Evolutionary conservation across 2,797 vertebrate genomes (phyloP), one percentile per base, ranked within the genome.

Genomic region (Poeciliopsis infans): DNA sequence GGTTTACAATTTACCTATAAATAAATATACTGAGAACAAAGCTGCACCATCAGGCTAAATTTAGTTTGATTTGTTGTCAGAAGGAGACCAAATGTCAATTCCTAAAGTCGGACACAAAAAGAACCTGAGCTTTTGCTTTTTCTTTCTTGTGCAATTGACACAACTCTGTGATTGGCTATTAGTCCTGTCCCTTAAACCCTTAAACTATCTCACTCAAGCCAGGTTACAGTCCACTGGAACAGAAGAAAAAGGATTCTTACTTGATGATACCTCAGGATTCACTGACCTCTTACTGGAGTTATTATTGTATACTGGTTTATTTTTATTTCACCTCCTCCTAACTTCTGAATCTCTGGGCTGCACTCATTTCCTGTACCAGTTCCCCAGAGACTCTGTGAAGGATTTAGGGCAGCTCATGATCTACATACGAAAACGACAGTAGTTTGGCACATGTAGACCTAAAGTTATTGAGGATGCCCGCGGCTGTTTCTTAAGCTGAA

Each of bases 381-480:
- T 91, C 92, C 83, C 86, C 78, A 45, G 86, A 90, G 91, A 90
- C 76, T 57, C 75, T 1, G 55, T 57, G 53, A 53, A 78, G 79
- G 88, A 93, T 94, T 85, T 91, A 91, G 94, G 92, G 80, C 92
- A 91, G 55, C 0, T 80, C 74, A 81, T 89, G 88, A 91, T 90
- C 89, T 88, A 72, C 79, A 93, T 93, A 90, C 80, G 87, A 78
- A 77, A 45, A 83, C 82, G 78, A 80, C 79, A 77, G 33, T 68
- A 74, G 79, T 90, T 87, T 87, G 75, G 57, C 70, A 88, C 3
- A 25, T 76, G 75, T 47, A 70, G 39, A 66, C 68, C 46, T 76
- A 55, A 78, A 73, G 74, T 82, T 68, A 71, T 84, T 86, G 83
- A 86, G 76, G 39, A 77, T 87, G 79, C 80, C 75, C 55, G 85